A percentile compares a stretch with the other conserved stretches of the same genome.
phyloP scores from a whole-genome alignment of 2,797 vertebrate genomes.

The Mastacembelus armatus region DNA sequence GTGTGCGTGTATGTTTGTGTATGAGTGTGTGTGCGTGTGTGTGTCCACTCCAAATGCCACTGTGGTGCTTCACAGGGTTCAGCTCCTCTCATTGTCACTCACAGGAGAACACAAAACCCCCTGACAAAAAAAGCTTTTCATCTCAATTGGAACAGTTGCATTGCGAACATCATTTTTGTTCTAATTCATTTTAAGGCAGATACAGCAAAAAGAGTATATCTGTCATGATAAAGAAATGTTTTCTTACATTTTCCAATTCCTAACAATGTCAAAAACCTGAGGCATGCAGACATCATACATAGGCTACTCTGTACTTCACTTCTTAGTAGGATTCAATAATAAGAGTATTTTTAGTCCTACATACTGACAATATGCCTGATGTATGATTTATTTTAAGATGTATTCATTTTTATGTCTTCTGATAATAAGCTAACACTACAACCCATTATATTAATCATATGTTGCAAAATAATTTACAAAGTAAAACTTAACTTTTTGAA shows the following conservation, averaged over 20 bases:
- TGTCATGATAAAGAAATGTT: neutral
- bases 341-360: neutral
- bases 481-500: neutral
- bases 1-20: slow-evolving; percentile 48
- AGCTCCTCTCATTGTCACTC: slow-evolving; percentile 59
- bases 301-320: neutral
- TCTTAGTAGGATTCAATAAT: neutral
- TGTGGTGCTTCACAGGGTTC: slow-evolving; percentile 71
- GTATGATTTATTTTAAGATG: neutral
- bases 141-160: neutral
- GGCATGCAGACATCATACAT: neutral
- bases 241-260: neutral
- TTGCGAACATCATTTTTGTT: neutral
- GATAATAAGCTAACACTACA: no score
- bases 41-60: slow-evolving; percentile 83
- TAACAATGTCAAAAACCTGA: neutral
- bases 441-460: no score
- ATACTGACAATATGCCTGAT: neutral
- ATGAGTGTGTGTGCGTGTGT: slow-evolving; percentile 28
- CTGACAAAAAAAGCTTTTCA: slow-evolving; percentile 14
- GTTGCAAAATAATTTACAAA: no score
- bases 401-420: neutral
- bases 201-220: neutral
- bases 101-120: slow-evolving; percentile 36
- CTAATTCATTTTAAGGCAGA: neutral